A percentile compares a stretch with the other conserved stretches of the same genome.
phyloP scores from a whole-genome alignment of 1,140 invertebrate genomes.

The Eciton burchellii region DNA sequence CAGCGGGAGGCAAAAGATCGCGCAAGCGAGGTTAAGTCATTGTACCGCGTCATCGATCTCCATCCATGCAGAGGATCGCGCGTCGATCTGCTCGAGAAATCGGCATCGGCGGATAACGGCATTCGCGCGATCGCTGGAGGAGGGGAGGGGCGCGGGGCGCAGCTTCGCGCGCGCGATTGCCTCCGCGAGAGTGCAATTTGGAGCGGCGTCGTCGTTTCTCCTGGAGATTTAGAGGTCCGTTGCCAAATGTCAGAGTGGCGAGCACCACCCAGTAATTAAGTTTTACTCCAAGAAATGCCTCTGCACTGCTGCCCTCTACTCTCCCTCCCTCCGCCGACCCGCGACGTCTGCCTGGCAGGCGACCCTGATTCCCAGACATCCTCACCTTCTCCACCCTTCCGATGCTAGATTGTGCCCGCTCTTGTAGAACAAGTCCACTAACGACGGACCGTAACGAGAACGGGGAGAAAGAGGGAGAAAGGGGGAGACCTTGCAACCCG shows the following conservation, averaged over 20 bases:
- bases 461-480: conserved; percentile 13
- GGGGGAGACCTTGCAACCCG: not conserved
- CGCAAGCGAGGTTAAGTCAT: not conserved
- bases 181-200: conserved; percentile 74
- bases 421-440: conserved; percentile 68
- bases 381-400: conserved; percentile 53
- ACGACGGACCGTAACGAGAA: conserved; percentile 48
- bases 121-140: conserved; percentile 25
- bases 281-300: conserved; percentile 75
- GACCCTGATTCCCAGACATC: conserved; percentile 44
- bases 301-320: not conserved
- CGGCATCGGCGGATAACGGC: conserved; percentile 18
- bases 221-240: conserved; percentile 77
- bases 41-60: no score
- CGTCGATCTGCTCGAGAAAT: not conserved
- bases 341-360: no score
- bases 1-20: no score
- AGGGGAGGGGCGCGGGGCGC: conserved; percentile 48
- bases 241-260: conserved; percentile 77
- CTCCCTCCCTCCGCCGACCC: no score
- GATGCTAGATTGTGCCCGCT: conserved; percentile 29
- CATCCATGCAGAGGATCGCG: no score
- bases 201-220: conserved; percentile 71
- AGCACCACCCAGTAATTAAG: conserved; percentile 78
- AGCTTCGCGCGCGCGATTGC: conserved; percentile 70